Base-by-base conservation (phyloP, 2,888 invertebrate genomes). In the Carcina quercana region DNA sequence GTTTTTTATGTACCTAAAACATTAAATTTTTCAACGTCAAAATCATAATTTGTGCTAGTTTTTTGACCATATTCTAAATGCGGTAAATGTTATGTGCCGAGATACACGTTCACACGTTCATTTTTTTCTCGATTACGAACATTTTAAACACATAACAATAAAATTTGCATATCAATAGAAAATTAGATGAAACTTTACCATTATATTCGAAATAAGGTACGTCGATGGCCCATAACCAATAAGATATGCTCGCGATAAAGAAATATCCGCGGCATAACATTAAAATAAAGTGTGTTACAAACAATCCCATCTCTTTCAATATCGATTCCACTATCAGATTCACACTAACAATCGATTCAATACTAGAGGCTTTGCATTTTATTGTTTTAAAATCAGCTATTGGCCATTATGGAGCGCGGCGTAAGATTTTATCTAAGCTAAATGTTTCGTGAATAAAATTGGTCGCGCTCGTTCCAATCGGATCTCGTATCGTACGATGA, bases 371-470 rank as follows among this genome's bases (percentile, higher is more conserved):
- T 59, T 65, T 66, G 63, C 63, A 62, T 65, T 66, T 68, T 69
- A 70, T 69, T 70, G 71, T 70, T 71, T 68, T 59, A 62, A 67
- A 66, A 62, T 61, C 62, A 63, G 54, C 57, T 53, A 40, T 46
- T n/a, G 44, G 43, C 49, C 40, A 45, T 50, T 67, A 64, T 59
- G 59, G 61, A 50, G 59, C 58, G 56, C 49, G 53, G 51, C 50
- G 48, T 53, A 50, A 64, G 80, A 82, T 80, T 59, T 64, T 74
- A 80, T 82, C 82, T 58, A 45, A 60, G 65, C 68, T 71, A 76
- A 78, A 79, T 76, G 78, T 78, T 80, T 73, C 69, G 66, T 68
- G 76, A 67, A 79, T 78, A 76, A 82, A 76, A 80, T 82, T 72
- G 76, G 79, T 75, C 71, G 65, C 74, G 74, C 68, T 70, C 58